phyloP scores from a whole-genome alignment of 2,113 vertebrate species.

The Xenotilapia caudafasciata region DNA sequence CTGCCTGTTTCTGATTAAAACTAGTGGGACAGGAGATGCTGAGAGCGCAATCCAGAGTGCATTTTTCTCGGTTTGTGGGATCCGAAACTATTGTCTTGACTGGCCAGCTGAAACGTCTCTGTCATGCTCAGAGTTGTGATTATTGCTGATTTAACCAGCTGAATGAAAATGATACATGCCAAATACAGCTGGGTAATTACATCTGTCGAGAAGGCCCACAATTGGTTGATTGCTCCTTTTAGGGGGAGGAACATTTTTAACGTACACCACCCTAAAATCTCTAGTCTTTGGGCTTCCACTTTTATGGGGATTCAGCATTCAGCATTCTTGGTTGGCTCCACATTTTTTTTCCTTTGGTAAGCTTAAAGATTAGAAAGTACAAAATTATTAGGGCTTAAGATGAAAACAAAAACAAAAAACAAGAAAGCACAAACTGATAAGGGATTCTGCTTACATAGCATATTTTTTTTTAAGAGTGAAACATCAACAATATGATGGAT shows the following conservation, averaged over 20 bases:
- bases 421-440: neutral
- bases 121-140: conserved; percentile 38
- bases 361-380: neutral
- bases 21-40: conserved; percentile 13
- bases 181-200: conserved; percentile 27
- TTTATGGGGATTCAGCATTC: neutral
- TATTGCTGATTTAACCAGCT: conserved; percentile 37
- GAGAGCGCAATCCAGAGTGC: neutral
- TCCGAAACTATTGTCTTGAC: conserved; percentile 28
- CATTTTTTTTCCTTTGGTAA: neutral
- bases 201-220: neutral
- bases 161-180: conserved; percentile 16
- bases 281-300: neutral
- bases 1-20: conserved; percentile 61
- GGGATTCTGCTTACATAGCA: neutral
- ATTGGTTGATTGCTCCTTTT: neutral
- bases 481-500: neutral
- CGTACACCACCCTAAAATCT: neutral
- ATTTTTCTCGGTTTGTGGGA: conserved; percentile 14
- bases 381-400: neutral
- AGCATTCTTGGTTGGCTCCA: neutral
- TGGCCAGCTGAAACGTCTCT: conserved; percentile 9
- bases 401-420: neutral
- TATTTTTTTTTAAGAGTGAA: neutral
- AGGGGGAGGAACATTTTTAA: neutral